These are phyloP conservation scores for Atractosteus spatula DNA, from an alignment of 2,113 vertebrate species.

Conservation along the genomic window DNA sequence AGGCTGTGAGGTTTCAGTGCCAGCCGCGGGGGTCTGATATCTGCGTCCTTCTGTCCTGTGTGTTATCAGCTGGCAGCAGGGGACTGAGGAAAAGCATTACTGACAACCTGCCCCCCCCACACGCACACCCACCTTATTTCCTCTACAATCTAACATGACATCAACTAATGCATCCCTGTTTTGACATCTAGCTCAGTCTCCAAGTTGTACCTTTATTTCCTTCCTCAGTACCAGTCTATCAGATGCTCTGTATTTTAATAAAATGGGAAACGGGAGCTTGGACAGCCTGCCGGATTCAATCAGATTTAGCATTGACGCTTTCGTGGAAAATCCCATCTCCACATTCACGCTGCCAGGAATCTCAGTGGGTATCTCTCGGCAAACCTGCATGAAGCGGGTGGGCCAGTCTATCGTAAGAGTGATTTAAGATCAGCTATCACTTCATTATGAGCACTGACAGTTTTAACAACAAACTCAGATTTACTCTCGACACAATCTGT, in stretches of 20 bases:
- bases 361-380: background rate
- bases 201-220: background rate
- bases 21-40: too few relatives aligned
- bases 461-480: too few relatives aligned
- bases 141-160: background rate
- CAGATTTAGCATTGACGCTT: background rate
- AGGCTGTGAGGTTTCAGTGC: too few relatives aligned
- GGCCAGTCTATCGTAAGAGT: background rate
- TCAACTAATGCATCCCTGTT: background rate
- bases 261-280: background rate
- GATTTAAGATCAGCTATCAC: background rate
- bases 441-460: background rate
- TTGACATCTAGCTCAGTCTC: background rate
- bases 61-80: background rate
- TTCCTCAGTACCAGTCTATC: conserved; percentile 2
- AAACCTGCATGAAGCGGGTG: background rate
- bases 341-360: background rate
- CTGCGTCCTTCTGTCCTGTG: background rate
- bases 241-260: background rate
- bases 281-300: background rate
- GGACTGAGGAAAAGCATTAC: background rate
- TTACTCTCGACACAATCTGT: too few relatives aligned
- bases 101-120: background rate
- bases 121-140: too few relatives aligned
- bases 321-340: background rate